Conservation (phyloP, 2,113 vertebrate genomes). For the Pterophyllum scalare region DNA sequence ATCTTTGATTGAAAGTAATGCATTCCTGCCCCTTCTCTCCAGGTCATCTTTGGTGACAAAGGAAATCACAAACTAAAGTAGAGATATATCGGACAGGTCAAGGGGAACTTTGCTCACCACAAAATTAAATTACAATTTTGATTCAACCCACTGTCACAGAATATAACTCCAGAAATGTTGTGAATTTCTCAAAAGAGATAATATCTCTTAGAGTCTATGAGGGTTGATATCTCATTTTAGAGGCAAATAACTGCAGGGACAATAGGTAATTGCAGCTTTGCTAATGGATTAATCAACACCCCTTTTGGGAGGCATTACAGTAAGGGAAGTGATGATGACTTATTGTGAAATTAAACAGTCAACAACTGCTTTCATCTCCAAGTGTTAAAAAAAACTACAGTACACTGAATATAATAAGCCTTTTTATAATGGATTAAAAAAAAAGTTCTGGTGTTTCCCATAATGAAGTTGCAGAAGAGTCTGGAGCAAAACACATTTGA, state of each 20-base stretch:
- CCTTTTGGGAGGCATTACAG: constrained; percentile 35
- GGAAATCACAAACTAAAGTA: constrained; percentile 35
- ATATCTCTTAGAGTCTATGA: constrained; percentile 31
- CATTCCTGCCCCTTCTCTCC: constrained; percentile 40
- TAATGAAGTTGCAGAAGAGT: not conserved
- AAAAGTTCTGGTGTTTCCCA: not conserved
- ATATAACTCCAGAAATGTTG: constrained; percentile 20
- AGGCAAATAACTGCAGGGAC: constrained; percentile 41
- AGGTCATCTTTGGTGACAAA: constrained; percentile 43
- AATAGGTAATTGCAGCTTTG: constrained; percentile 41
- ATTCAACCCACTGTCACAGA: constrained; percentile 28
- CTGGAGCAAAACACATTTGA: not conserved
- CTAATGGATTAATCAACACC: constrained; percentile 60
- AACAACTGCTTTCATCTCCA: constrained; percentile 35
- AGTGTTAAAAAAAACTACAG: not conserved
- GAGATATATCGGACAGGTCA: constrained; percentile 27
- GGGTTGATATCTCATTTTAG: constrained; percentile 21
- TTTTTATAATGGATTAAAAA: not conserved
- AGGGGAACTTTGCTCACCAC: constrained; percentile 14
- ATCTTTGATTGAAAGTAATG: constrained; percentile 54
- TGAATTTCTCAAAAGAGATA: constrained; percentile 25
- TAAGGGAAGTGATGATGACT: constrained; percentile 37
- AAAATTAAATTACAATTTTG: constrained; percentile 36
- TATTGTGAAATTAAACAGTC: constrained; percentile 41
- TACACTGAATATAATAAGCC: not conserved